These are phyloP conservation scores for Epistrophe eligans DNA, from an alignment of 2,888 invertebrate genomes.

Conservation along the genomic window DNA sequence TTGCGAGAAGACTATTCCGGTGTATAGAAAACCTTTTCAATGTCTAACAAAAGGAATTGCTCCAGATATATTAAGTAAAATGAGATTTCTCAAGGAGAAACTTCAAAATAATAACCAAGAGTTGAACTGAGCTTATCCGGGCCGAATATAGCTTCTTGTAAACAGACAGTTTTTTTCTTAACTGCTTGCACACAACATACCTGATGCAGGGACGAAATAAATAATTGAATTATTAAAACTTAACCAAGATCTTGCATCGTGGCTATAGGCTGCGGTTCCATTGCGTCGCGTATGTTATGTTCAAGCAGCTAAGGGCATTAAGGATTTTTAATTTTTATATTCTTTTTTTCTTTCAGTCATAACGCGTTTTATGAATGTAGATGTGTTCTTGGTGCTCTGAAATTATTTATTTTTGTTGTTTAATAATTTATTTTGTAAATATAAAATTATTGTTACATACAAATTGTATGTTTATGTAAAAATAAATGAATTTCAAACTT, in stretches of 20 bases:
- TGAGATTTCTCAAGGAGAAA: slow-evolving; percentile 43
- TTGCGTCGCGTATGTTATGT: no score
- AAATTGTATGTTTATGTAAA: not conserved
- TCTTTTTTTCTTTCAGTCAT: slow-evolving; percentile 20
- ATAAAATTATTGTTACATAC: not conserved
- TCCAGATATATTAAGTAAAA: slow-evolving; percentile 35
- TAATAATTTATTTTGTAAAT: slow-evolving; percentile 1
- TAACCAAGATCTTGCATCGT: no score
- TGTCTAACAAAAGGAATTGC: slow-evolving; percentile 54
- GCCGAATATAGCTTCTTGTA: slow-evolving; percentile 49
- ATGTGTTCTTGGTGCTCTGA: not conserved
- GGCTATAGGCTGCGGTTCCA: no score
- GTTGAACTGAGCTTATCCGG: slow-evolving; percentile 13
- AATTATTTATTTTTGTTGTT: no score
- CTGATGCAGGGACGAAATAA: no score
- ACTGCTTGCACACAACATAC: no score
- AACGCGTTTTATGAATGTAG: not conserved
- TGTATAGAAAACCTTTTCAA: slow-evolving; percentile 55
- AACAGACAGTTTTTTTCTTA: slow-evolving; percentile 32
- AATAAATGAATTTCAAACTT: not conserved
- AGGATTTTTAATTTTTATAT: not conserved
- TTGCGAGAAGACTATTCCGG: slow-evolving; percentile 33
- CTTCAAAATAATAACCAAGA: slow-evolving; percentile 12
- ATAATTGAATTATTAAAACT: no score
- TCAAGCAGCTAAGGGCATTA: not conserved